Base-by-base conservation (phyloP, 1,140 invertebrate genomes). In the Cotesia vestalis region DNA sequence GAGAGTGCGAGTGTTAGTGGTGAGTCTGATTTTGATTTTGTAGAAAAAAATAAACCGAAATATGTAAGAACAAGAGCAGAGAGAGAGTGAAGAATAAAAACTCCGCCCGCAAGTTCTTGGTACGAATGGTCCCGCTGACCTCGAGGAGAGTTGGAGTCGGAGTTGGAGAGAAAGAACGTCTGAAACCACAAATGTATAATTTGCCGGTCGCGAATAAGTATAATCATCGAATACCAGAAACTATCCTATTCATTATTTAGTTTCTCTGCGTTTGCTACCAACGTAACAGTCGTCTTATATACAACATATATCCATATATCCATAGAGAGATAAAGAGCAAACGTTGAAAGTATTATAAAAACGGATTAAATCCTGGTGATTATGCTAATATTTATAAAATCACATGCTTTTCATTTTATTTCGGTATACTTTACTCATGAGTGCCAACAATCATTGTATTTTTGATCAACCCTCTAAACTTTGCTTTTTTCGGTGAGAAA, bases 151-250 rank as follows among this genome's bases (percentile, higher is more conserved):
- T 27, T 27, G 27, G 27, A 27, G 27, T 27, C 40, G 40, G 40
- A 46, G 55, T 27, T 27, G 27, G 27, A 27, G 27, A 27, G 27
- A 27, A 27, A 55, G 70, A 74, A 75, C 64, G 66, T 76, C 68
- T 78, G 76, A 83, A 83, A 82, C 78, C 78, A 74, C 83, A 85
- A 85, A 86, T 85, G 79, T 86, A 86, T 87, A 86, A 87, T 87
- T 87, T 87, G 78, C 79, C 80, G 72, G 73, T 78, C 76, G 78
- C 80, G 81, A 75, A 85, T 84, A 76, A 79, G 83, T 86, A 86
- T 86, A 86, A 86, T 87, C 83, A 81, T 83, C 79, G 81, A 86
- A 86, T 86, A 84, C 83, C 84, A 86, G 84, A 86, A 85, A 85
- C 81, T 85, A 81, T 83, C 79, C 85, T 87, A 87, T 86, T 87